phyloP scores from a whole-genome alignment of 2,113 vertebrate genomes.

The Excalfactoria chinensis region DNA sequence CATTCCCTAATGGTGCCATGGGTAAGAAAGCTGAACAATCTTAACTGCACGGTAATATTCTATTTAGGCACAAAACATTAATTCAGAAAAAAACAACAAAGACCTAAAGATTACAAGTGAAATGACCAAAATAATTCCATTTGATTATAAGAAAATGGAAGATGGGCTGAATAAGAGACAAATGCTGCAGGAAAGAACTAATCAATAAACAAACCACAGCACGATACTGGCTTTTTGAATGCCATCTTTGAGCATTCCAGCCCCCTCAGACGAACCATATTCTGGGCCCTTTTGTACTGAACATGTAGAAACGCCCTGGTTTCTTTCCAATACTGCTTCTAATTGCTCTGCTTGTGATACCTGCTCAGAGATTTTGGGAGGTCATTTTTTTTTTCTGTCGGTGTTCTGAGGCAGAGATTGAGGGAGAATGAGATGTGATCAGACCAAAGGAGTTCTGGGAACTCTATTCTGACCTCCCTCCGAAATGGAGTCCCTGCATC shows the following conservation, averaged over 20 bases:
- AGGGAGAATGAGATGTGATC: neutral
- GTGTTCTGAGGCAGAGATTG: neutral
- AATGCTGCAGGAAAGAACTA: neutral
- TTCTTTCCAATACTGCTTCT: neutral
- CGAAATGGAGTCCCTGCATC: neutral
- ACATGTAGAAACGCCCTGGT: neutral
- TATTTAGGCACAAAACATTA: neutral
- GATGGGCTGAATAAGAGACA: constrained; percentile 4
- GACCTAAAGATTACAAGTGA: constrained; percentile 11
- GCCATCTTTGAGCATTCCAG: neutral
- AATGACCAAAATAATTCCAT: constrained; percentile 14
- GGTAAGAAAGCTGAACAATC: neutral
- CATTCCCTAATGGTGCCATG: neutral
- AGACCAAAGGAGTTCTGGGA: neutral
- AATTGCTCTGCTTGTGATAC: neutral
- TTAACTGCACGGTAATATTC: neutral
- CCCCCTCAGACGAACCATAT: neutral
- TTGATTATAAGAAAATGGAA: constrained; percentile 1
- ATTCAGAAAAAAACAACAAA: neutral
- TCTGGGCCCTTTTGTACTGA: neutral
- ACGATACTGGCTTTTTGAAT: neutral
- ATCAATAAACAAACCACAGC: neutral
- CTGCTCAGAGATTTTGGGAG: neutral
- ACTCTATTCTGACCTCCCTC: neutral
- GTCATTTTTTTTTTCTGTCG: neutral